Percentiles rank a stretch among this genome's conserved stretches.
These are phyloP conservation scores for Merodon equestris DNA, from an alignment of 2,888 invertebrate genomes.

Conservation along the genomic window DNA sequence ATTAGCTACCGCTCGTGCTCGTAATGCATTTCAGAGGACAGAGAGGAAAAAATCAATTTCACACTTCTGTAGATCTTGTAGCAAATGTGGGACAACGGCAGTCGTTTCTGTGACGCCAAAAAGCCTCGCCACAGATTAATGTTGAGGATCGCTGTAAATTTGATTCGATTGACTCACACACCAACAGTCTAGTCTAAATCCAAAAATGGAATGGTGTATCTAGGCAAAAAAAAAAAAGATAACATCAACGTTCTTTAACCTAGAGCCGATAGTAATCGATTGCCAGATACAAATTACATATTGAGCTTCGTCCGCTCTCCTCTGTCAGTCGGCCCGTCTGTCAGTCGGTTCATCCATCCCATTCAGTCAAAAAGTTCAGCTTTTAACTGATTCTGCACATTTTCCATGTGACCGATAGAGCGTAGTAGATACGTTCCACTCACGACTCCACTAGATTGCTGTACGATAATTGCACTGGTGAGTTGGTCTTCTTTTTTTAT, in stretches of 20 bases:
- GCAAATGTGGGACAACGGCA: constrained; percentile 7
- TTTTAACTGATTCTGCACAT: constrained; percentile 55
- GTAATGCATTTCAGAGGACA: no score
- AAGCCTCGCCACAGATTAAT: constrained; percentile 11
- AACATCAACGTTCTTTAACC: constrained; percentile 42
- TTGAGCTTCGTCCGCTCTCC: no score
- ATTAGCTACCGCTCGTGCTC: no score
- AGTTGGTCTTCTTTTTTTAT: no score
- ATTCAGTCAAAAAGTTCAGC: constrained; percentile 40
- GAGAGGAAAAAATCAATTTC: constrained; percentile 17
- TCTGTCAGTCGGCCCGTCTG: no score
- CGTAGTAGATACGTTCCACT: constrained; percentile 16
- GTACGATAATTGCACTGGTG: no score
- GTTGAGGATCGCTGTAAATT: constrained; percentile 26
- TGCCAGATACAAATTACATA: no score
- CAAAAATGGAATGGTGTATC: no score
- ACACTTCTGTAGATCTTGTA: constrained; percentile 26
- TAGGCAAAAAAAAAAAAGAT: no score
- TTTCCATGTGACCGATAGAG: constrained; percentile 61
- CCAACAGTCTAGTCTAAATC: background rate
- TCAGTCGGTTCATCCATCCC: background rate
- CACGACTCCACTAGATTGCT: no score
- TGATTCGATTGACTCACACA: constrained; percentile 14
- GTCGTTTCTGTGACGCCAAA: constrained; percentile 4
- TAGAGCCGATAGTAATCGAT: constrained; percentile 22